Percentiles rank a stretch among this genome's conserved stretches.
phyloP scores from a whole-genome alignment of 1,140 invertebrate genomes.

The Hydropsyche tenuis region DNA sequence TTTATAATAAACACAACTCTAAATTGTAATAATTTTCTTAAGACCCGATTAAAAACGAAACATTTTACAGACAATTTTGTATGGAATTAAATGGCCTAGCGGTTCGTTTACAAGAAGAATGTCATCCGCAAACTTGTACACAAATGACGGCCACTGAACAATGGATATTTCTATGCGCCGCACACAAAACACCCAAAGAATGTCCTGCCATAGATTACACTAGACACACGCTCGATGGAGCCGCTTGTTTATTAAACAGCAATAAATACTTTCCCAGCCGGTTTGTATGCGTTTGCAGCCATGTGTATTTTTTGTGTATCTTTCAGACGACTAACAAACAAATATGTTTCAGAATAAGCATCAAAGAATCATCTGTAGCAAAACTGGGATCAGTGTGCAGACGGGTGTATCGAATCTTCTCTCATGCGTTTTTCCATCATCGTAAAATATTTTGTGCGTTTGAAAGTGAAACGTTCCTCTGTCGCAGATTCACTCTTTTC shows the following conservation, averaged over 20 bases:
- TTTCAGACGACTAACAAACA: conserved; percentile 17
- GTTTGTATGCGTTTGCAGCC: conserved; percentile 59
- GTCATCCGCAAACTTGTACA: conserved; percentile 94
- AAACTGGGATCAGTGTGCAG: conserved; percentile 98
- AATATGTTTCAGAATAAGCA: conserved; percentile 83
- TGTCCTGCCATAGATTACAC: conserved; percentile 99
- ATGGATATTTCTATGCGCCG: conserved; percentile 99
- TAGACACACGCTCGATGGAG: conserved; percentile 98
- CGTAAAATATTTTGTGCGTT: conserved; percentile 96
- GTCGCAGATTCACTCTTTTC: conserved; percentile 96
- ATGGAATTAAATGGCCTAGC: conserved; percentile 99
- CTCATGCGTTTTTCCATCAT: conserved; percentile 99
- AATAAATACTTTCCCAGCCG: conserved; percentile 99
- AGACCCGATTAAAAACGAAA: not conserved
- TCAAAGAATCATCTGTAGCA: conserved; percentile 97
- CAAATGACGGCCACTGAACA: conserved; percentile 99
- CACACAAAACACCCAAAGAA: conserved; percentile 99
- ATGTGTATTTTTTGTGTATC: not conserved
- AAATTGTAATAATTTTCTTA: not conserved
- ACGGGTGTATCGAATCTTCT: conserved; percentile 98
- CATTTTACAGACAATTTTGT: conserved; percentile 88
- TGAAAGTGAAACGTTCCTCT: conserved; percentile 94
- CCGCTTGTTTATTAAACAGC: conserved; percentile 97
- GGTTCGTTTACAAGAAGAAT: conserved; percentile 91
- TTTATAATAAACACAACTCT: conserved; percentile 52